Base-by-base conservation (phyloP, 2,888 invertebrate genomes). In the Ypsolopha scabrella region DNA sequence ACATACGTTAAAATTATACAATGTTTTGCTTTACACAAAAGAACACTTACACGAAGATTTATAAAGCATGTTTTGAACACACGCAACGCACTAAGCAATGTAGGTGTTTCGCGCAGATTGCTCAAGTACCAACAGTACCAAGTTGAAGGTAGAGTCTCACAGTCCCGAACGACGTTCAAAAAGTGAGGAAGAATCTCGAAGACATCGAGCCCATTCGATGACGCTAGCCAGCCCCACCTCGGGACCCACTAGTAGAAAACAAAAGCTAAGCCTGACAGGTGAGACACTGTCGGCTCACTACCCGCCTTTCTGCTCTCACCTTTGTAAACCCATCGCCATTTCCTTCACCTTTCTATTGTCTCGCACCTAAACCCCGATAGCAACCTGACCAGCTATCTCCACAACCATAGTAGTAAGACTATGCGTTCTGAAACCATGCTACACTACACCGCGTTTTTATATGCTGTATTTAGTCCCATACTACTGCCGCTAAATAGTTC, bases 251-350 rank as follows among this genome's bases (percentile, higher is more conserved):
- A 80, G 88, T 75, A 87, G 90, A 72, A 92, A 92, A 75, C 90
- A 90, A 70, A 89, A 90, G 72, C 90, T 92, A 75, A 91, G 91
- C 79, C 90, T 92, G 80, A 83, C 87, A 83, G 87, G 88, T 88
- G 87, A 85, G 79, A 72, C 58, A 3, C 49, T n/a, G 41, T 49
- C 49, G 39, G 49, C 41, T 49, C 49, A 41, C 33, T n/a, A 38
- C 41, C 41, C 8, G 49, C 41, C n/a, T 7, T 39, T 39, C 14
- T 46, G 7, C n/a, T 46, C 24, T 24, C 24, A 24, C 24, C 4
- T 24, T 24, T 24, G 24, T 24, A 3, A 24, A 24, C 24, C 48
- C 47, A 51, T 49, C 37, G 55, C 54, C 51, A 39, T 45, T 35
- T 24, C 24, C 24, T 33, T 41, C 38, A 47, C 37, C 47, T 11